A percentile compares a stretch with the other conserved stretches of the same genome.
phyloP scores from a whole-genome alignment of 2,797 vertebrate species.

The Lithobates sylvaticus region DNA sequence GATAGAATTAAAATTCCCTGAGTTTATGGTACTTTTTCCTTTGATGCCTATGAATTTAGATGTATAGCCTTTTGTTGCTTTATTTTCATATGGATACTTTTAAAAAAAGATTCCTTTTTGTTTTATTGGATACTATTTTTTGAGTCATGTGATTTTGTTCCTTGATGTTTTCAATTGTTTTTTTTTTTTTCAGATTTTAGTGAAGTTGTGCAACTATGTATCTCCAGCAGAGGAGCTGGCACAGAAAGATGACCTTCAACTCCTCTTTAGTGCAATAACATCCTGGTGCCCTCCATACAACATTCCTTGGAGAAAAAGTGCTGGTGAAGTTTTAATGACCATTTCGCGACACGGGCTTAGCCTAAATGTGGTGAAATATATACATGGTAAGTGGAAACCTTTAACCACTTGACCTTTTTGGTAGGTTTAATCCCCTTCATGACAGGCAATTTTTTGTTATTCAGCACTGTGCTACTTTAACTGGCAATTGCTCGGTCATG shows the following conservation, averaged over 20 bases:
- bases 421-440: too few relatives aligned
- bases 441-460: too few relatives aligned
- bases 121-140: too few relatives aligned
- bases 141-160: neutral
- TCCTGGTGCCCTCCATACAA: slow-evolving; percentile 99
- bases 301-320: slow-evolving; percentile 96
- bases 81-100: too few relatives aligned
- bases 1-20: too few relatives aligned
- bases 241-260: slow-evolving; percentile 98
- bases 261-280: slow-evolving; percentile 98
- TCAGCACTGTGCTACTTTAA: too few relatives aligned
- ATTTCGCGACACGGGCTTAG: slow-evolving; percentile 97
- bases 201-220: slow-evolving; percentile 96
- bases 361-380: slow-evolving; percentile 98
- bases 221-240: slow-evolving; percentile 97
- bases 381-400: slow-evolving; percentile 82
- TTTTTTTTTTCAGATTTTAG: slow-evolving; percentile 84
- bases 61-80: too few relatives aligned
- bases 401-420: neutral
- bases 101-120: too few relatives aligned
- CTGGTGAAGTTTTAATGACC: slow-evolving; percentile 96
- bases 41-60: too few relatives aligned
- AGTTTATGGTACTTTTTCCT: too few relatives aligned
- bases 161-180: neutral
- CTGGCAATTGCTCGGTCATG: too few relatives aligned